Base-by-base conservation (phyloP, 2,113 vertebrate genomes). In the Eretmochelys imbricata region DNA sequence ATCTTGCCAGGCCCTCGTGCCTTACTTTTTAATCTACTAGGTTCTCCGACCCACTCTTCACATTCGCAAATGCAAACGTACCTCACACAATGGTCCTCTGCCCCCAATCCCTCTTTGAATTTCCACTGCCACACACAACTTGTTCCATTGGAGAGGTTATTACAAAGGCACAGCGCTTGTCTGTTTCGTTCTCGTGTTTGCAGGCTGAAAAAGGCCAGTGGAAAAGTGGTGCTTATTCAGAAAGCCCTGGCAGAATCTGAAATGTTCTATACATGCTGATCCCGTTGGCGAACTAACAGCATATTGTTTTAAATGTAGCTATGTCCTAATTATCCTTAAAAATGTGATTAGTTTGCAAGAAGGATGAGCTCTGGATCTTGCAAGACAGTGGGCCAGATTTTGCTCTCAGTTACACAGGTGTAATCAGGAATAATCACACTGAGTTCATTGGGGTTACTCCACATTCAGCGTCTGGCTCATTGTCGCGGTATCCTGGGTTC, bases 181-280 rank as follows among this genome's bases (percentile, higher is more conserved):
- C 4, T 16, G n/a, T 51, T 24, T 84, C 82, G 86, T 55, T 65
- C 0, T 0, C 0, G 0, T 59, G 24, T 51, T 75, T 78, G 6
- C 50, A 65, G 65, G 59, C 16, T 46, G 27, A 17, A 57, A 57
- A 27, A 3, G 38, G 14, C 81, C 54, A 57, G 20, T 17, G 24
- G 80, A 17, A 42, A 57, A 42, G 80, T 12, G 35, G 24, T 12
- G 38, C 13, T 57, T 27, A 57, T 29, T 82, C 27, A 42, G 12
- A 48, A 76, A 48, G 75, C 75, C 22, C 42, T 78, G 24, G 75
- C 75, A 29, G 22, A 42, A 48, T 78, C 75, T 78, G 46, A 55
- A 57, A 42, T 27, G 24, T 57, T 38, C 46, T 46, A 25, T 54
- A 9, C 38, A 82, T 8, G 25, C n/a, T 42, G n/a, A 13, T 16